These are phyloP conservation scores for Patiria miniata DNA, from an alignment of 35 echinoderm and acorn worm genomes.

Conservation along the genomic window DNA sequence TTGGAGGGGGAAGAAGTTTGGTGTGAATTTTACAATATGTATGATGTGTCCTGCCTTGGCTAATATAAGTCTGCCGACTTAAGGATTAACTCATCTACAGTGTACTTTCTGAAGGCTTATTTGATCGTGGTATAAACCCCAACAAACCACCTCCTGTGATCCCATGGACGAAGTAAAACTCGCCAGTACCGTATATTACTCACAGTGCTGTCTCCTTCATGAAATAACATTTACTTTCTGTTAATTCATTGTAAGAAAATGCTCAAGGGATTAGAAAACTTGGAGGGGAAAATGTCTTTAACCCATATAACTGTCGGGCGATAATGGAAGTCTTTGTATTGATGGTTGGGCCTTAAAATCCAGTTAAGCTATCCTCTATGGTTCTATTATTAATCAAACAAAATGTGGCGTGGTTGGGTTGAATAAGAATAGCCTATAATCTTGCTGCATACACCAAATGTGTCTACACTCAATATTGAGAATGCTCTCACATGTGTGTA, in stretches of 20 bases:
- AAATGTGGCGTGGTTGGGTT: not conserved
- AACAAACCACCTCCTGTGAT: too few relatives aligned
- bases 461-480: too few relatives aligned
- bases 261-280: too few relatives aligned
- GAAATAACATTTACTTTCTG: conserved; percentile 4
- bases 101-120: too few relatives aligned
- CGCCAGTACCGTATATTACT: too few relatives aligned
- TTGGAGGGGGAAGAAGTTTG: too few relatives aligned
- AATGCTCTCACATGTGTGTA: not conserved
- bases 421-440: not conserved
- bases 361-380: not conserved
- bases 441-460: not conserved
- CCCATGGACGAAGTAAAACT: too few relatives aligned
- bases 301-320: conserved; percentile 3
- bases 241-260: not conserved
- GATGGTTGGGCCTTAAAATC: not conserved
- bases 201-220: not conserved
- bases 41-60: too few relatives aligned
- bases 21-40: too few relatives aligned
- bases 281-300: not conserved
- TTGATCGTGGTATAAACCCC: too few relatives aligned
- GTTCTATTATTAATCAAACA: conserved; percentile 10
- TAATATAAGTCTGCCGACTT: too few relatives aligned
- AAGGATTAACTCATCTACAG: too few relatives aligned
- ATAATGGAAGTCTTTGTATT: not conserved